Conservation (phyloP, 92 coral and sea anemone species). For the Bergia sp. region DNA sequence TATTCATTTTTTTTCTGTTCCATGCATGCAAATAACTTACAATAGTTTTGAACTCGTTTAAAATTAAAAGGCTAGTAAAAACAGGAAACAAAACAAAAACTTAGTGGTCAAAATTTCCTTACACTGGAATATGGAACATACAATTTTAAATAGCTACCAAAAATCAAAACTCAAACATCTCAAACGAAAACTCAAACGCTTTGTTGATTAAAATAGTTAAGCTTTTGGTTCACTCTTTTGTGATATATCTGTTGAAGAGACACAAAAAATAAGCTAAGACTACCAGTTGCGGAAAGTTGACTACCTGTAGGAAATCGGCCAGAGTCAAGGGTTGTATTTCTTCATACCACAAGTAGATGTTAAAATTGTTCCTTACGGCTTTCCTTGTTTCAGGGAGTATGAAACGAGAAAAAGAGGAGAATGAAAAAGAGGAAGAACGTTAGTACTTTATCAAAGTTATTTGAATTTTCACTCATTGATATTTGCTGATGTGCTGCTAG, state of each 20-base stretch:
- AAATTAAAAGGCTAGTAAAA: neutral
- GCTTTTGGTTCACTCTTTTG: no score
- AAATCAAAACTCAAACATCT: no score
- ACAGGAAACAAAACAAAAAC: neutral
- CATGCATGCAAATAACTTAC: neutral
- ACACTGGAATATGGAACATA: neutral
- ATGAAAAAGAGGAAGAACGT: constrained; percentile 25
- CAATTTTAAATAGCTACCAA: no score
- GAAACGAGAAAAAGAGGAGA: constrained; percentile 3
- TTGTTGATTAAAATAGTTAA: no score
- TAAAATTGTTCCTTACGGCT: no score
- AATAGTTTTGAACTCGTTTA: neutral
- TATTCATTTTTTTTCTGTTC: no score
- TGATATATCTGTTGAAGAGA: no score
- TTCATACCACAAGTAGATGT: neutral
- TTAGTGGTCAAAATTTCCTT: no score
- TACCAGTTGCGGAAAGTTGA: no score
- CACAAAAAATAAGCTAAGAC: no score
- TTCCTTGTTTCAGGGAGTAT: constrained; percentile 8
- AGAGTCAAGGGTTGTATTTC: neutral
- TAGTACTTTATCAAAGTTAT: neutral
- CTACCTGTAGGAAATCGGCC: neutral
- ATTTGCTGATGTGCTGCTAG: neutral
- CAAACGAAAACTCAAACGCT: no score
- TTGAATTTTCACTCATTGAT: neutral